Conservation (phyloP, 1,140 invertebrate species). For the Chrysoperla carnea region DNA sequence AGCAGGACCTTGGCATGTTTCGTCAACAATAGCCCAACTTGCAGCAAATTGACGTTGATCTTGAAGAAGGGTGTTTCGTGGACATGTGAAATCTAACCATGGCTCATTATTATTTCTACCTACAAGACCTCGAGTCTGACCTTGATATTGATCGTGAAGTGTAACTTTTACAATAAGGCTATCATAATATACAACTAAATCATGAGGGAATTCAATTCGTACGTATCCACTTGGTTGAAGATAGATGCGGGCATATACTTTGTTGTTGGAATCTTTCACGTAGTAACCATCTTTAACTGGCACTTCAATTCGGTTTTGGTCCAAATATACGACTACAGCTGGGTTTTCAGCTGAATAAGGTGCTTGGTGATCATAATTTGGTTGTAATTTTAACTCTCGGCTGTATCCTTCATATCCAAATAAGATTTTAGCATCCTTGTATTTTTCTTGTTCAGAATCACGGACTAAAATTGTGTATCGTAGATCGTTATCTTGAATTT, state of each 20-base stretch:
- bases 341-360: constrained; percentile 7
- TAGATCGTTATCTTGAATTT: constrained; percentile 17
- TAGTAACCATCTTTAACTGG: too few species aligned
- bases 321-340: too few species aligned
- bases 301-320: too few species aligned
- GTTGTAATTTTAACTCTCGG: not conserved
- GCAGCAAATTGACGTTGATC: constrained; percentile 30
- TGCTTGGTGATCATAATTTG: constrained; percentile 20
- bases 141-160: constrained; percentile 23
- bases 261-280: constrained; percentile 1
- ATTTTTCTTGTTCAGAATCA: constrained; percentile 2
- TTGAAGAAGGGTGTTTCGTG: constrained; percentile 30
- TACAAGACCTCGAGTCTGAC: constrained; percentile 38
- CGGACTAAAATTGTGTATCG: not conserved
- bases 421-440: not conserved
- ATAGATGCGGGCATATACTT: constrained; percentile 27
- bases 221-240: constrained; percentile 26
- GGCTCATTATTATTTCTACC: constrained; percentile 36
- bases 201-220: constrained; percentile 26
- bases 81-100: constrained; percentile 34
- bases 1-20: constrained; percentile 19
- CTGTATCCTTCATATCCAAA: not conserved
- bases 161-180: constrained; percentile 28
- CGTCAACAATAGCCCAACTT: constrained; percentile 30
- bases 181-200: constrained; percentile 32